phyloP scores from a whole-genome alignment of 1,140 invertebrate species.

The Rhagoletis zephyria region DNA sequence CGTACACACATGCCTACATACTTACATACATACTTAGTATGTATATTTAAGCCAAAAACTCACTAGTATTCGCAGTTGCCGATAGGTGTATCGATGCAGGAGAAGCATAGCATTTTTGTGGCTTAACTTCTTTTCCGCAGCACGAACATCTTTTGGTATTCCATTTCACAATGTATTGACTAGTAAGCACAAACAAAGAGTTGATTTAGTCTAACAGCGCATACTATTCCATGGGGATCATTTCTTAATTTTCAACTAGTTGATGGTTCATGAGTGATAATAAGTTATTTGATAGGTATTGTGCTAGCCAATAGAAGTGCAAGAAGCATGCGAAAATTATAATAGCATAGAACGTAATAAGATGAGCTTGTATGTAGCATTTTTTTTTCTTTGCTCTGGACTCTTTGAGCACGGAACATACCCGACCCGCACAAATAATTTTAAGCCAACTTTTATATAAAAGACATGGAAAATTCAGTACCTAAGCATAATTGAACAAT shows the following conservation, averaged over 20 bases:
- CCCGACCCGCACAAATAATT: too few relatives aligned
- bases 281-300: constrained; percentile 69
- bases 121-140: constrained; percentile 14
- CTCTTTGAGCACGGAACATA: too few relatives aligned
- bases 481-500: too few relatives aligned
- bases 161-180: too few relatives aligned
- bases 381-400: too few relatives aligned
- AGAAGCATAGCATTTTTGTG: constrained; percentile 42
- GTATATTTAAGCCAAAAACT: too few relatives aligned
- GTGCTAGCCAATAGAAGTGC: background rate
- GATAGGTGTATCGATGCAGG: background rate
- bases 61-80: too few relatives aligned
- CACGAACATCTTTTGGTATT: too few relatives aligned
- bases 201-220: background rate
- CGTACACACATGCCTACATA: background rate
- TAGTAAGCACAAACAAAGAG: background rate
- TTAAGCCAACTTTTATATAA: background rate
- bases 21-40: background rate
- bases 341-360: background rate
- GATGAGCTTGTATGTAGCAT: background rate
- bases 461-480: too few relatives aligned
- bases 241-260: constrained; percentile 68
- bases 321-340: constrained; percentile 6
- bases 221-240: constrained; percentile 57
- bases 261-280: constrained; percentile 68